Evolutionary conservation across 2,888 invertebrate genomes (phyloP).

Genomic region (Dynastes tityus): DNA sequence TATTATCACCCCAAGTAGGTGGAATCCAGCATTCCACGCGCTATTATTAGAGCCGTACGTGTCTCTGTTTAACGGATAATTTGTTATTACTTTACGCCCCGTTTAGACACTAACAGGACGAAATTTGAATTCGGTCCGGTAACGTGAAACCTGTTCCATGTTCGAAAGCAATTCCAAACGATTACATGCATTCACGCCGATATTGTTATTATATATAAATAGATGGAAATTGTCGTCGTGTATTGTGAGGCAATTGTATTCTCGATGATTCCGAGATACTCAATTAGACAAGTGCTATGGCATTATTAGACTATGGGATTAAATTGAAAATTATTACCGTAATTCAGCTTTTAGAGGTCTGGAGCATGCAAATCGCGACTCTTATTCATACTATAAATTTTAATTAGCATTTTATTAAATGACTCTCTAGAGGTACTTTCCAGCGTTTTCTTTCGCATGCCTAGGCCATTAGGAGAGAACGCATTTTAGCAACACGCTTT

Average conservation of each 20-base stretch:
- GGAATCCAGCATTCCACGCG: slow-evolving; percentile 58
- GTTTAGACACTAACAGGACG: slow-evolving; percentile 33
- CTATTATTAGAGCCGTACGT: slow-evolving; percentile 57
- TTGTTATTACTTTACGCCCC: slow-evolving; percentile 47
- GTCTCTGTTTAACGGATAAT: slow-evolving; percentile 55
- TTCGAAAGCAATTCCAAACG: slow-evolving; percentile 32
- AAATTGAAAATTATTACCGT: slow-evolving; percentile 43
- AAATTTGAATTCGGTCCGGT: slow-evolving; percentile 46
- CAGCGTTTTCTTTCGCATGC: not conserved
- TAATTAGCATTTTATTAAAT: slow-evolving; percentile 43
- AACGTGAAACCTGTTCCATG: slow-evolving; percentile 45
- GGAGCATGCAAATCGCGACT: slow-evolving; percentile 23
- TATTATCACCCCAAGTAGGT: slow-evolving; percentile 61
- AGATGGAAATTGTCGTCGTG: slow-evolving; percentile 27
- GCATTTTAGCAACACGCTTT: slow-evolving; percentile 8
- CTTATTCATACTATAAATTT: slow-evolving; percentile 29
- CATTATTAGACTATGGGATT: slow-evolving; percentile 37
- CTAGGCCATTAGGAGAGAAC: not conserved
- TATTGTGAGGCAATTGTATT: slow-evolving; percentile 40
- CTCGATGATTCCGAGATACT: slow-evolving; percentile 36
- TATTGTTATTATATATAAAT: slow-evolving; percentile 46
- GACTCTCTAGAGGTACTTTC: not conserved
- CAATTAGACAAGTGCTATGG: slow-evolving; percentile 40
- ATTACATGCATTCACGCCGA: slow-evolving; percentile 38
- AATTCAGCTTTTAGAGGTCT: slow-evolving; percentile 42